These are phyloP conservation scores for Stenodema calcarata DNA, from an alignment of 2,888 invertebrate genomes.

Conservation along the genomic window DNA sequence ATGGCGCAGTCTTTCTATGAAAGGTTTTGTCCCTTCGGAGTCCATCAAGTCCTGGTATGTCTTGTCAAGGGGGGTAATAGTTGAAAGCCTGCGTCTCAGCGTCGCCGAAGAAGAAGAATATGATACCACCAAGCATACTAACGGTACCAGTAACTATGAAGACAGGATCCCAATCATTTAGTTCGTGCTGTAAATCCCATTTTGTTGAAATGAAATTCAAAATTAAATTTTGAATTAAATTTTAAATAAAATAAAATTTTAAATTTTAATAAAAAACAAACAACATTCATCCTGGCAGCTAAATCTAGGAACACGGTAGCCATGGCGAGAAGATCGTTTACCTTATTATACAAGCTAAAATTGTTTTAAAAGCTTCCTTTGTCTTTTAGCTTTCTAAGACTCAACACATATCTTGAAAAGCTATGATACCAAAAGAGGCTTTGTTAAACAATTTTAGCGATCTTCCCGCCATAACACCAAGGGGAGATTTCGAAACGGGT, in stretches of 20 bases:
- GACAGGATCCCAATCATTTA: neutral
- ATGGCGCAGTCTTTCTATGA: neutral
- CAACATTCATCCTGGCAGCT: neutral
- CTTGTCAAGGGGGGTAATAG: neutral
- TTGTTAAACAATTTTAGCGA: no score
- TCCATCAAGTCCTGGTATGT: neutral
- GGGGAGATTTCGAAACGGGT: no score
- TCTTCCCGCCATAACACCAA: no score
- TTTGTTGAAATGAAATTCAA: neutral
- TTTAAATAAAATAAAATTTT: neutral
- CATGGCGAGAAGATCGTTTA: no score
- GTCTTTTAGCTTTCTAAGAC: no score
- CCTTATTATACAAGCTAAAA: no score
- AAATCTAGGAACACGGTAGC: no score
- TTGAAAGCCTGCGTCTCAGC: conserved; percentile 16
- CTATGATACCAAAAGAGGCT: no score
- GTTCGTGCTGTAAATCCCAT: neutral
- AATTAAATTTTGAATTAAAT: neutral
- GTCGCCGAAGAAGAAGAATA: neutral
- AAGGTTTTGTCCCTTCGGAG: neutral
- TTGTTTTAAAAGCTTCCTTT: no score
- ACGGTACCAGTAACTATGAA: neutral
- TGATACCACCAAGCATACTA: neutral
- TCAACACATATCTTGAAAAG: no score
- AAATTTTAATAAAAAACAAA: neutral